Evolutionary conservation across 2,888 invertebrate genomes (phyloP).

Genomic region (Drosophila nr. fundita): DNA sequence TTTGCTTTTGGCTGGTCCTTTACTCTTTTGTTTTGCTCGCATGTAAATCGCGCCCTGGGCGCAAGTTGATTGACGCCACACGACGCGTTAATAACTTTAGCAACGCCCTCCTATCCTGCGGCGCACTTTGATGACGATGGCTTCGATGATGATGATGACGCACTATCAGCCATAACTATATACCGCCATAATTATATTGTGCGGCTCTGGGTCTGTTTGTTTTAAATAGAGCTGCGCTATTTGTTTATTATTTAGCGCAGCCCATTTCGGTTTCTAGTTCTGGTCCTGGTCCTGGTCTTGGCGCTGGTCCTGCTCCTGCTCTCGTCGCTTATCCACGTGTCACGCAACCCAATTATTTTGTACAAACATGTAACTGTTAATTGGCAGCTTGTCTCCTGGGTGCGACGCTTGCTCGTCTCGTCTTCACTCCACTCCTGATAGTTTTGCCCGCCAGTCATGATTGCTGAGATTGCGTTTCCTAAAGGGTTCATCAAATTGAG

Average conservation of each 20-base stretch:
- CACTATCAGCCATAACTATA: conserved; percentile 66
- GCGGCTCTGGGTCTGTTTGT: conserved; percentile 48
- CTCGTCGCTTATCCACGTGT: conserved; percentile 56
- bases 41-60: conserved; percentile 63
- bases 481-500: conserved; percentile 41
- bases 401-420: conserved; percentile 32
- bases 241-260: conserved; percentile 69
- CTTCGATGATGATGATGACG: conserved; percentile 57
- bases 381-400: conserved; percentile 72
- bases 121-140: conserved; percentile 55
- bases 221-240: conserved; percentile 64
- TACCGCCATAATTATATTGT: conserved; percentile 62
- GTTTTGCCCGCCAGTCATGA: conserved; percentile 41
- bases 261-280: conserved; percentile 11
- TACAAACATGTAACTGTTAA: conserved; percentile 80
- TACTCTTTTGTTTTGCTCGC: conserved; percentile 41
- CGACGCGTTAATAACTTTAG: conserved; percentile 79
- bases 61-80: conserved; percentile 79
- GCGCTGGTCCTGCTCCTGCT: conserved; percentile 11
- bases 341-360: conserved; percentile 76
- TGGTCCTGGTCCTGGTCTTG: conserved; percentile 14
- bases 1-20: too few relatives aligned
- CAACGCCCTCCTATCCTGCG: conserved; percentile 72
- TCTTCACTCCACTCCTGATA: conserved; percentile 31
- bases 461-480: conserved; percentile 62